Evolutionary conservation across 2,797 vertebrate genomes (phyloP), one percentile per base, ranked within the genome.

Genomic region (Coccyzus lansbergi): DNA sequence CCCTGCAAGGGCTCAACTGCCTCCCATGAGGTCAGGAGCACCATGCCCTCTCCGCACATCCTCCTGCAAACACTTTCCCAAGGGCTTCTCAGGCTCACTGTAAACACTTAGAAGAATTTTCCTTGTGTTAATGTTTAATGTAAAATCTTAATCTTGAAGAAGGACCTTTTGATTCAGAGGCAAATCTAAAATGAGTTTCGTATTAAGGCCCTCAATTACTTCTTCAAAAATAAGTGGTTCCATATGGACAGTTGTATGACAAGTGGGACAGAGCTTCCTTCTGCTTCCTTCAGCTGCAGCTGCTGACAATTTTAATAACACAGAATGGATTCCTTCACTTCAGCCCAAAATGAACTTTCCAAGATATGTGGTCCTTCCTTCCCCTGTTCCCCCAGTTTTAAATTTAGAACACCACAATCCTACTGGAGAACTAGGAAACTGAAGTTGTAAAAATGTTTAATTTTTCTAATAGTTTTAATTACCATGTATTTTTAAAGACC

Each of bases 381-480:
- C 11, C 10, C 21, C 16, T 19, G 10, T 7, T 2, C 10, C 11
- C 22, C 22, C 10, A 11, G 0, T 52, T 65, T 78, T 75, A 89
- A 81, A 70, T 92, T 90, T 91, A 51, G 62, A 78, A 52, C 63
- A 81, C 51, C 42, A 46, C 55, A 86, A 38, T 81, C 63, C 69
- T 55, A 52, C 46, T 33, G 38, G 72, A 86, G 26, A 72, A 62
- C 64, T 56, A 29, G 36, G 60, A 91, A 94, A 89, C 63, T 0
- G 2, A 83, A 52, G 33, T 36, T 88, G 94, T 52, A 81, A 90
- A 93, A 95, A 94, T 86, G 74, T 89, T 94, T 76, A 55, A 63
- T 88, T 89, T 95, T 87, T 63, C 72, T 89, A 91, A 92, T 95
- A 87, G 65, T 91, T 95, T 95, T 91, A 96, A 92, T 91, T 92